Conservation (phyloP, 30 jellyfish, hydroid and myxozoan species). For the Aurelia sp. region DNA sequence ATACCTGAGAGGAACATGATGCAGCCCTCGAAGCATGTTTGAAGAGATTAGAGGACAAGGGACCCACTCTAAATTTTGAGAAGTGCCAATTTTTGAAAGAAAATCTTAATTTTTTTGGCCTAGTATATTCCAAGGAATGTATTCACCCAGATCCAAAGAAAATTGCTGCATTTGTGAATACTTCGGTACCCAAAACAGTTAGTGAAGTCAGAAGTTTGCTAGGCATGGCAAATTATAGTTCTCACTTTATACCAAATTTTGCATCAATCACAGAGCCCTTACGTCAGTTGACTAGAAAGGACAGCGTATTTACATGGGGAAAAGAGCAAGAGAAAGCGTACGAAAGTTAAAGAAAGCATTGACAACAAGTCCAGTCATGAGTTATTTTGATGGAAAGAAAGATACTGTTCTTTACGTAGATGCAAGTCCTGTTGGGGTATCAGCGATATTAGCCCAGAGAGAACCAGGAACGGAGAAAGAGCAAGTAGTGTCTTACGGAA, state of each 20-base stretch:
- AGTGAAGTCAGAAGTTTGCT: conserved; percentile 47
- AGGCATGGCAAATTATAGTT: conserved; percentile 55
- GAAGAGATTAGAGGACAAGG: conserved; percentile 14
- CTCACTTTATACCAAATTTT: conserved; percentile 24
- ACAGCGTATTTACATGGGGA: conserved; percentile 26
- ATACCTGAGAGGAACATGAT: conserved; percentile 10
- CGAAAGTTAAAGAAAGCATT: conserved; percentile 18
- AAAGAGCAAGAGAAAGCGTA: conserved; percentile 18
- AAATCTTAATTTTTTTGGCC: conserved; percentile 57
- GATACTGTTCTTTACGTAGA: conserved; percentile 18
- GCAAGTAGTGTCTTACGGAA: conserved; percentile 42
- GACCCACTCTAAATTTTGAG: conserved; percentile 25
- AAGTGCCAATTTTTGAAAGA: conserved; percentile 58
- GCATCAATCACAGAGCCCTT: conserved; percentile 47
- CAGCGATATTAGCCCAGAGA: conserved; percentile 37
- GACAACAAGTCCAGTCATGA: conserved; percentile 24
- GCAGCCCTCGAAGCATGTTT: conserved; percentile 36
- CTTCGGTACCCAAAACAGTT: conserved; percentile 27
- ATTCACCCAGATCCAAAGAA: conserved; percentile 47
- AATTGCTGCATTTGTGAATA: conserved; percentile 8
- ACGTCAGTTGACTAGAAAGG: conserved; percentile 37
- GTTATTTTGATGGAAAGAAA: conserved; percentile 30
- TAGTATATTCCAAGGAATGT: conserved; percentile 31
- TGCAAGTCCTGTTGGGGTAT: conserved; percentile 49
- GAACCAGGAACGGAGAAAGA: background rate